Percentiles rank a stretch among this genome's conserved stretches.
Evolutionary conservation across 1,140 invertebrate species (phyloP).

Genomic region (Dendrolimus kikuchii): DNA sequence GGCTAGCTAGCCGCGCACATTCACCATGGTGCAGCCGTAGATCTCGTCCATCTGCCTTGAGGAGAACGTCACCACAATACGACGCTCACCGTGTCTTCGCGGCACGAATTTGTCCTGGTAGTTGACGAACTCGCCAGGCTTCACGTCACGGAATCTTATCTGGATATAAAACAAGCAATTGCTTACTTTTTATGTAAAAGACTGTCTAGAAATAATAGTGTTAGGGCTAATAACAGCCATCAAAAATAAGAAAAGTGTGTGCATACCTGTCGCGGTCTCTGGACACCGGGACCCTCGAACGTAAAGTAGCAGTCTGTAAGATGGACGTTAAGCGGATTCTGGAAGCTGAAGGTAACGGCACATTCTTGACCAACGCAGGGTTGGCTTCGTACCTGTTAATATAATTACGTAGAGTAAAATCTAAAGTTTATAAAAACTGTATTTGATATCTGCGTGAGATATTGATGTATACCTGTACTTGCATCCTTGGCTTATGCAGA

Average conservation of each 20-base stretch:
- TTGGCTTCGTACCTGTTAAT: conserved; percentile 60
- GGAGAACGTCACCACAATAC: conserved; percentile 76
- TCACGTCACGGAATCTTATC: conserved; percentile 73
- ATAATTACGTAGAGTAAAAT: background rate
- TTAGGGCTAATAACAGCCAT: too few species aligned
- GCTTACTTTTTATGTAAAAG: background rate
- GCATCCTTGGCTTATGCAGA: conserved; percentile 76
- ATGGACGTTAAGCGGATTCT: conserved; percentile 76
- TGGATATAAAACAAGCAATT: conserved; percentile 19
- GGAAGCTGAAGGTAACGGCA: conserved; percentile 74
- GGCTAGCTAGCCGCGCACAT: conserved; percentile 64
- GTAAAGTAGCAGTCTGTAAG: conserved; percentile 78
- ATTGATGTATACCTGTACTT: conserved; percentile 57
- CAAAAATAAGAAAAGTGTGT: background rate
- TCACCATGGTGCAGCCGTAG: conserved; percentile 70
- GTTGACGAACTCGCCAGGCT: conserved; percentile 73
- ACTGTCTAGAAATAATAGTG: too few species aligned
- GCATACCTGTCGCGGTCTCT: conserved; percentile 73
- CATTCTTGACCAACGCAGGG: conserved; percentile 62
- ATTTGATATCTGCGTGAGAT: too few species aligned
- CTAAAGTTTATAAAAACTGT: too few species aligned
- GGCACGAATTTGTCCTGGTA: conserved; percentile 74
- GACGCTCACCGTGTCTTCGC: conserved; percentile 70
- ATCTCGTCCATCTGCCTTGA: conserved; percentile 77
- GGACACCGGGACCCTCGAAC: conserved; percentile 79